A percentile compares a stretch with the other conserved stretches of the same genome.
Conservation (phyloP, 2,797 vertebrate species). For the Sparidentex hasta region DNA sequence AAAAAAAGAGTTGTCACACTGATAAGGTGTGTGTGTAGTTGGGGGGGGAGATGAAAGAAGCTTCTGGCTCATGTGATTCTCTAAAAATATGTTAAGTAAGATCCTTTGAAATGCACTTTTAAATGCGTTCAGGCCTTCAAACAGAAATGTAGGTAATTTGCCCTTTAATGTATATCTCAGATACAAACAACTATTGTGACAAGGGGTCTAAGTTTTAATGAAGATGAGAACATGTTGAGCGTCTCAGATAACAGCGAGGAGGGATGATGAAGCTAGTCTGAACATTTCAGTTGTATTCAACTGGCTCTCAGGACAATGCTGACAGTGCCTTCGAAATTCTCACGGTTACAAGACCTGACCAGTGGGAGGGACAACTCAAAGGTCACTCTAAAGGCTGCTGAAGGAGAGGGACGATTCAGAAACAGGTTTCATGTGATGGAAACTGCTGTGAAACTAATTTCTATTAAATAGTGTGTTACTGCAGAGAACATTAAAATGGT, state of each 20-base stretch:
- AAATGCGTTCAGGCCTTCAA: conserved; percentile 47
- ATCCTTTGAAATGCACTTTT: conserved; percentile 46
- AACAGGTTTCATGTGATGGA: conserved; percentile 47
- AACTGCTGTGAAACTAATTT: conserved; percentile 48
- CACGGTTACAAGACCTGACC: conserved; percentile 61
- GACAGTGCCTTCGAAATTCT: conserved; percentile 63
- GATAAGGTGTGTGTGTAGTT: conserved; percentile 9
- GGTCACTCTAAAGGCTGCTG: conserved; percentile 43
- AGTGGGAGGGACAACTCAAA: conserved; percentile 61
- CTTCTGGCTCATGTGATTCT: conserved; percentile 27
- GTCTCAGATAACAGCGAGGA: conserved; percentile 23
- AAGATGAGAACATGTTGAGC: conserved; percentile 30
- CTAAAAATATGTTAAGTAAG: conserved; percentile 12
- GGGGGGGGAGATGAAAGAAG: conserved; percentile 43
- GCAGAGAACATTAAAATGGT: conserved; percentile 40
- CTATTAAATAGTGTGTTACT: conserved; percentile 34
- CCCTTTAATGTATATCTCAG: conserved; percentile 29
- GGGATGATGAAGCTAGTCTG: conserved; percentile 40
- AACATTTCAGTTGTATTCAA: conserved; percentile 62
- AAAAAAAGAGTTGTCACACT: neutral
- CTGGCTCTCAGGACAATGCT: conserved; percentile 59
- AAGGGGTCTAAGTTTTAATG: conserved; percentile 32
- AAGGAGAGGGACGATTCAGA: conserved; percentile 40
- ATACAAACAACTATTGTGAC: conserved; percentile 33
- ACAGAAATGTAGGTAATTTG: conserved; percentile 42